Evolutionary conservation across 2,113 vertebrate genomes (phyloP), one percentile per base, ranked within the genome.

Genomic region (Phaethornis superciliosus): DNA sequence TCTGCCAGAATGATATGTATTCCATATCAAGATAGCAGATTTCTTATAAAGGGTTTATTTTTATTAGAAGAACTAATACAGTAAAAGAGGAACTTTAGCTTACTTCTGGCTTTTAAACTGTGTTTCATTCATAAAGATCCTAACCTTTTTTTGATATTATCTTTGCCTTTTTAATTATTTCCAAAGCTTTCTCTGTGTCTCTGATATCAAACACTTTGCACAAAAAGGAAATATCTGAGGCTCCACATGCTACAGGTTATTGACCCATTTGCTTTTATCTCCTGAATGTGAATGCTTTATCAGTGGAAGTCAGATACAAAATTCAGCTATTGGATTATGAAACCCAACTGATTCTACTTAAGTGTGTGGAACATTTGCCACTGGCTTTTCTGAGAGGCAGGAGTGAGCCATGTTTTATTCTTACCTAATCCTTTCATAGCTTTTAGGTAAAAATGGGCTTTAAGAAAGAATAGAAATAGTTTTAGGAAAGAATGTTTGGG

Each of bases 161-260:
- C 89, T 94, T 89, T 89, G 42, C 70, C 35, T 94, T 89, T 93
- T 51, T 96, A 62, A 82, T 82, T 74, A 83, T 88, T 95, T 94
- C 60, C 33, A 85, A 70, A 89, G 59, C 42, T 85, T 91, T 94
- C 77, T 67, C 56, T 44, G 14, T 75, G 51, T 54, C 64, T 79
- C 28, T 85, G 47, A 60, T 85, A 83, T 71, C 37, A 89, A 91
- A 92, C 20, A 76, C 14, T 83, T 83, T 75, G 19, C 92, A 63
- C n/a, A 88, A 88, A 83, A 70, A 12, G 79, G 44, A 94, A 71
- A 67, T 96, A 91, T 94, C 91, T 95, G 63, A 68, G 30, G 28
- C 51, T 94, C 32, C 63, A 77, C 56, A 85, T 65, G 71, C 60
- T 91, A 27, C n/a, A 81, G 40, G 56, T 95, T 95, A 63, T 80